A percentile compares a stretch with the other conserved stretches of the same genome.
phyloP scores from a whole-genome alignment of 2,113 vertebrate species.

The Tragelaphus scriptus region DNA sequence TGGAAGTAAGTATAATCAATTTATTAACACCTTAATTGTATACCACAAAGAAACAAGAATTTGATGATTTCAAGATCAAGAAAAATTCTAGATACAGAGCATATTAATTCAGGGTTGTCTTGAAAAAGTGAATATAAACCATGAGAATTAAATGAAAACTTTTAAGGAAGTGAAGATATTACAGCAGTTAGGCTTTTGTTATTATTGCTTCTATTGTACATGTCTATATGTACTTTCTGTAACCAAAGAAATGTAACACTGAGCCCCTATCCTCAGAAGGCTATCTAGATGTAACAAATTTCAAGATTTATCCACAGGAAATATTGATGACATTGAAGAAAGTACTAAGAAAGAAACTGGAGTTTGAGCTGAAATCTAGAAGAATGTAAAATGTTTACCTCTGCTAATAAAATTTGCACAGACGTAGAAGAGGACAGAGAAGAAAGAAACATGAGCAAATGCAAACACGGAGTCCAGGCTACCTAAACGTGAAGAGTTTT shows the following conservation, averaged over 20 bases:
- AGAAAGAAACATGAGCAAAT: not conserved
- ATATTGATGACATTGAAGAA: not conserved
- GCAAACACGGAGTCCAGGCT: not conserved
- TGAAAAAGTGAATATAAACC: not conserved
- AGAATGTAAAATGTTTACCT: not conserved
- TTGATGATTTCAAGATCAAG: not conserved
- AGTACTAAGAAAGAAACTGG: not conserved
- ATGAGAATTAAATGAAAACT: not conserved
- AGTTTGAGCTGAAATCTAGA: not conserved
- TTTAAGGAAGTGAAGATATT: not conserved
- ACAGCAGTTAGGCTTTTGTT: not conserved
- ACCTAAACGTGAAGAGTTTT: not conserved
- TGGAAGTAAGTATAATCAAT: not conserved
- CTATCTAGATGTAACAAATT: not conserved
- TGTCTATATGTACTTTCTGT: not conserved
- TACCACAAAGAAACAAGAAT: not conserved
- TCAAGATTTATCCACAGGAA: not conserved
- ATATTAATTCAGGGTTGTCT: not conserved
- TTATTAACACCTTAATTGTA: not conserved
- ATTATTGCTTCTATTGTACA: not conserved
- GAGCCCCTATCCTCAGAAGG: not conserved
- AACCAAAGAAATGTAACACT: not conserved
- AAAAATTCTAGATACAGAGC: not conserved
- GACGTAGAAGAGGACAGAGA: not conserved
- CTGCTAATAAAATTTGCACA: not conserved